Conservation (phyloP, 2,113 vertebrate species). For the Tamias sibiricus region DNA sequence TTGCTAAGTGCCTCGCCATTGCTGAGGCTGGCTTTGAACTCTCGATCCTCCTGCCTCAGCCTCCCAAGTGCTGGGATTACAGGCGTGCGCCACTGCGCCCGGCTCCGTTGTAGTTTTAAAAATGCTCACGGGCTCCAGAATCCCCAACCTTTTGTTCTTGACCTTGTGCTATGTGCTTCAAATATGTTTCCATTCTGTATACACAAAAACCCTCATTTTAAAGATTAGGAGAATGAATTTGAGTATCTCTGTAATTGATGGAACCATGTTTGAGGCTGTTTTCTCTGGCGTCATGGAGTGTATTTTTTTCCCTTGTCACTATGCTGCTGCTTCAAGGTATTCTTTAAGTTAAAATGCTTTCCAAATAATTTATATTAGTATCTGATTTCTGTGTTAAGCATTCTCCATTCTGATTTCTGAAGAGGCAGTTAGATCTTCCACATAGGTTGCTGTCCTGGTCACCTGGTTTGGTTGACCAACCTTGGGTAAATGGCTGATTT, state of each 20-base stretch:
- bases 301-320: background rate
- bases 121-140: background rate
- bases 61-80: too few species aligned
- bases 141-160: background rate
- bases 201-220: background rate
- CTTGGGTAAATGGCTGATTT: background rate
- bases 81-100: too few species aligned
- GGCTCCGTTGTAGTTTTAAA: background rate
- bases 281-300: background rate
- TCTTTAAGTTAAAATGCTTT: background rate
- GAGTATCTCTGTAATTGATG: background rate
- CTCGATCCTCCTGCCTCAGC: too few species aligned
- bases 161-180: background rate
- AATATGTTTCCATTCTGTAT: background rate
- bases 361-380: background rate
- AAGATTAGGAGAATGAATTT: background rate
- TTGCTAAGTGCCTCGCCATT: too few species aligned
- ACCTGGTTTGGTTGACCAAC: background rate
- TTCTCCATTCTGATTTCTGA: conserved; percentile 3
- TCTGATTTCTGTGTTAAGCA: background rate
- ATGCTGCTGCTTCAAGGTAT: background rate
- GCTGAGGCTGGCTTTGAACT: too few species aligned
- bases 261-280: background rate
- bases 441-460: too few species aligned
- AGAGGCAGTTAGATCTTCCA: background rate